Evolutionary conservation across 1,140 invertebrate genomes (phyloP), one percentile per base, ranked within the genome.

Genomic region (Sarcophaga peregrina): DNA sequence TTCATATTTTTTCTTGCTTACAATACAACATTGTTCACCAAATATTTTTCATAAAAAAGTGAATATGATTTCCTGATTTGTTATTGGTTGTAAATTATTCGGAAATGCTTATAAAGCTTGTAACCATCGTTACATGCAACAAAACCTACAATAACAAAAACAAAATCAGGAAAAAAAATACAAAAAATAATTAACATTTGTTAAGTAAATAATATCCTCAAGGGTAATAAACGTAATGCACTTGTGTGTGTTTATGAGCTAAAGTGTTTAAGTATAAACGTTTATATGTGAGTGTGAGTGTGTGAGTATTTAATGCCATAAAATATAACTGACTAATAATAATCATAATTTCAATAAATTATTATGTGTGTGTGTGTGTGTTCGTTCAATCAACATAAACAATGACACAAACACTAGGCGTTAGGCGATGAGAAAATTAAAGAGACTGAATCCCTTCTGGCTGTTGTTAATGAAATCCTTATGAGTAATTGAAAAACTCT

Each of bases 281-380:
- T 52, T 0, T 52, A 5, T 10, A 52, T 52, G n/a, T 11, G 11
- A 15, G 15, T 58, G 8, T 58, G 54, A 15, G n/a, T 58, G 15
- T 58, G 3, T 58, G 15, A 15, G 8, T n/a, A n/a, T 13, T 58
- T 3, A 15, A n/a, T 58, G n/a, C 1, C 54, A 58, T 58, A 58
- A 58, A 58, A 58, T 13, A 58, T 58, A 58, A 58, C 54, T n/a
- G 20, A 68, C 62, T 68, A 20, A 68, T 68, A 68, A 68, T 68
- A 68, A 68, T 68, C 62, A 68, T 68, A 68, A 68, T 68, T 68
- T 68, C 62, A 17, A 68, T 68, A 68, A 68, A 68, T 68, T 68
- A 58, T 58, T 58, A 13, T 58, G n/a, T 58, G 54, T 58, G 13
- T 58, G 54, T 58, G 13, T 58, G 62, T 68, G 8, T 20, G 62